Evolutionary conservation across 2,888 invertebrate genomes (phyloP).

Genomic region (Chloromyia formosa): DNA sequence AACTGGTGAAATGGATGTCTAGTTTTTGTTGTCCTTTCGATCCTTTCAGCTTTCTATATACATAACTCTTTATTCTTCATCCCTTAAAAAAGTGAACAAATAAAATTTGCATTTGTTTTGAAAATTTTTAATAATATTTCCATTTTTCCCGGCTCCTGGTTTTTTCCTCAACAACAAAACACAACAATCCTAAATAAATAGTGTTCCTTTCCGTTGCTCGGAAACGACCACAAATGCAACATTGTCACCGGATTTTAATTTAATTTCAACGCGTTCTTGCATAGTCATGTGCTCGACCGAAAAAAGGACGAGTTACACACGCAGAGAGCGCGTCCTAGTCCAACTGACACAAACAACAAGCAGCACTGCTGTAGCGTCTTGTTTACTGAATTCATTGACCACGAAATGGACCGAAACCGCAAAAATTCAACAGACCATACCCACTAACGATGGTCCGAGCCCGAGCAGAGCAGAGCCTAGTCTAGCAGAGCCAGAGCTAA

Average conservation of each 20-base stretch:
- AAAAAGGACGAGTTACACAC: too few relatives aligned
- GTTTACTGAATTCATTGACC: conserved; percentile 43
- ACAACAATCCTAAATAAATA: not conserved
- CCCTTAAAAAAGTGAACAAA: too few relatives aligned
- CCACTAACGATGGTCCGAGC: too few relatives aligned
- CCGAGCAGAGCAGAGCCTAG: conserved; percentile 20
- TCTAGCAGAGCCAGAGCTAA: conserved; percentile 47
- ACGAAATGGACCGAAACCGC: conserved; percentile 39
- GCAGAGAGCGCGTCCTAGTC: too few relatives aligned
- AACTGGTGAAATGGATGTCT: too few relatives aligned
- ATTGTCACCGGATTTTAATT: conserved; percentile 42
- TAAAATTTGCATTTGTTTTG: too few relatives aligned
- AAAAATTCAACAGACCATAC: conserved; percentile 22
- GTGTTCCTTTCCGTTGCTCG: not conserved
- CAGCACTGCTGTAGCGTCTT: conserved; percentile 17
- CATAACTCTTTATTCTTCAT: too few relatives aligned
- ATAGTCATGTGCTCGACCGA: not conserved
- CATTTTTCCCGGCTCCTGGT: too few relatives aligned
- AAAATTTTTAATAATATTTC: too few relatives aligned
- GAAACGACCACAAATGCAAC: conserved; percentile 36
- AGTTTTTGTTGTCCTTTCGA: too few relatives aligned
- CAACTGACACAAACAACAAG: not conserved
- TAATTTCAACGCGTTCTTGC: conserved; percentile 22
- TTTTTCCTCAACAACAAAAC: too few relatives aligned
- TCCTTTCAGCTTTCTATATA: too few relatives aligned